These are phyloP conservation scores for Perca flavescens DNA, from an alignment of 2,113 vertebrate genomes.

Conservation along the genomic window DNA sequence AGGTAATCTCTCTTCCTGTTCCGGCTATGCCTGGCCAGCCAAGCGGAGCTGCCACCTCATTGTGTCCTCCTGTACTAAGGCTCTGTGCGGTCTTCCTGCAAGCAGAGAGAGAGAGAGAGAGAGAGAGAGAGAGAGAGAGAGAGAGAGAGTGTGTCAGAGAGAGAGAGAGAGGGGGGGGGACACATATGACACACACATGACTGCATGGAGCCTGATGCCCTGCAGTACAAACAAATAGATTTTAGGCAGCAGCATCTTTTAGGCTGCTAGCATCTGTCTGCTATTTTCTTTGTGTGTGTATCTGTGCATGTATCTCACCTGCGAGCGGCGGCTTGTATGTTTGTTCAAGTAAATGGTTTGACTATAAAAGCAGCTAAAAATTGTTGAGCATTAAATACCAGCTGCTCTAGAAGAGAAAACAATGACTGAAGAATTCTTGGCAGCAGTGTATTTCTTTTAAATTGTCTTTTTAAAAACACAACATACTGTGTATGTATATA, in stretches of 20 bases:
- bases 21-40: conserved; percentile 71
- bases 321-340: not conserved
- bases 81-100: conserved; percentile 48
- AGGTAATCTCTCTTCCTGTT: conserved; percentile 77
- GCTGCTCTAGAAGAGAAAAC: conserved; percentile 9
- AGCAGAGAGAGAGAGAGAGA: conserved; percentile 15
- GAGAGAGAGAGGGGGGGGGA: not conserved
- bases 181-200: conserved; percentile 9
- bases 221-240: conserved; percentile 70
- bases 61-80: conserved; percentile 73
- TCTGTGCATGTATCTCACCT: conserved; percentile 3
- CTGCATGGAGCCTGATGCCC: conserved; percentile 45
- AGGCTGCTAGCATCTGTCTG: conserved; percentile 10
- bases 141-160: not conserved
- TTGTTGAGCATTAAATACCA: conserved; percentile 13
- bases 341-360: conserved; percentile 16
- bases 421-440: not conserved
- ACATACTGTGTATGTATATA: not conserved
- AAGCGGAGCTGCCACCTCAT: conserved; percentile 78
- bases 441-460: not conserved
- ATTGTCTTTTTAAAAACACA: not conserved
- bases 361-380: conserved; percentile 2
- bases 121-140: conserved; percentile 8
- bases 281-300: not conserved
- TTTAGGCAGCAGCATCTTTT: conserved; percentile 38